Conservation (phyloP, 1,140 invertebrate species). For the Aphaenogaster floridana region DNA sequence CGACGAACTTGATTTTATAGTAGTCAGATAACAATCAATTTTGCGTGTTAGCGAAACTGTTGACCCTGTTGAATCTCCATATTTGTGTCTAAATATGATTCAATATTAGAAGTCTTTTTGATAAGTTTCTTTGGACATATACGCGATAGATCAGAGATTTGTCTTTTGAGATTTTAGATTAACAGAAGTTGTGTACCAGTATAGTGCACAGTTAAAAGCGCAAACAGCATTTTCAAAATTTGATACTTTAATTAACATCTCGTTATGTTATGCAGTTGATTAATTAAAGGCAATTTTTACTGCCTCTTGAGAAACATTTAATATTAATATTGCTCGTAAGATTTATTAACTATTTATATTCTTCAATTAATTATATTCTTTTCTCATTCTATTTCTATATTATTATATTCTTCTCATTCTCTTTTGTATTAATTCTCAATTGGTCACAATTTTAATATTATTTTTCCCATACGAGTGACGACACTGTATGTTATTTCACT, state of each 20-base stretch:
- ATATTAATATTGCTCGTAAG: background rate
- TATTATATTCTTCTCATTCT: too few relatives aligned
- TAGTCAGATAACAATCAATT: background rate
- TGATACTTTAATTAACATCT: background rate
- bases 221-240: background rate
- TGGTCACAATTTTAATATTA: background rate
- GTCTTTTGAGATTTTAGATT: background rate
- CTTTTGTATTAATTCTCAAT: background rate
- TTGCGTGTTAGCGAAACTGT: background rate
- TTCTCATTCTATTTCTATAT: too few relatives aligned
- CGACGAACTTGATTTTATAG: background rate
- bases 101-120: background rate
- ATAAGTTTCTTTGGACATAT: background rate
- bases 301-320: background rate
- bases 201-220: background rate
- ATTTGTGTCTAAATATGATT: background rate
- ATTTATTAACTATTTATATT: conserved; percentile 3
- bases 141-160: background rate
- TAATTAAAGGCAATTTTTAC: background rate
- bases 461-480: background rate
- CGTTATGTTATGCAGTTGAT: background rate
- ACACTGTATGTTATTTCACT: background rate
- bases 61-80: conserved; percentile 5
- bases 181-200: background rate
- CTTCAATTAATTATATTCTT: background rate